A percentile compares a stretch with the other conserved stretches of the same genome.
Conservation (phyloP, 2,888 invertebrate genomes). For the Eupithecia insigniata region DNA sequence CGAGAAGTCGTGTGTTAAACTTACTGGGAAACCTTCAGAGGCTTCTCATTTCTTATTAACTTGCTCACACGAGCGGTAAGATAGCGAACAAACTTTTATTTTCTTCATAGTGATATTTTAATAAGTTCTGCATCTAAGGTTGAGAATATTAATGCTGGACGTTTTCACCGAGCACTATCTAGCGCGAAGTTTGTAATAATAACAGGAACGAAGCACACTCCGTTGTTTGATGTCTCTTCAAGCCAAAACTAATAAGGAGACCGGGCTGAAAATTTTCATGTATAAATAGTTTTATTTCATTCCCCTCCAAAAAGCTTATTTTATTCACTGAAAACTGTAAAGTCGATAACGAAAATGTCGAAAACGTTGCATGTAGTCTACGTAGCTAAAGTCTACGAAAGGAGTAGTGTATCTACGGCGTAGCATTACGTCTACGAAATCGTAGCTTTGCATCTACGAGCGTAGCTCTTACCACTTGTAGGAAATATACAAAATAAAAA, state of each 20-base stretch:
- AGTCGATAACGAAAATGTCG: neutral
- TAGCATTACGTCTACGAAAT: neutral
- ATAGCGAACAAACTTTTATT: slow-evolving; percentile 7
- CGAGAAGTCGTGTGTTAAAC: slow-evolving; percentile 1
- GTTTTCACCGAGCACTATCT: neutral
- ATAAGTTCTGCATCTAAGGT: neutral
- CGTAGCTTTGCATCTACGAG: neutral
- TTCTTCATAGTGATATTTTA: slow-evolving; percentile 5
- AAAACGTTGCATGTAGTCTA: neutral
- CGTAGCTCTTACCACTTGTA: neutral
- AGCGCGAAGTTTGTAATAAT: neutral
- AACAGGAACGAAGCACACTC: neutral
- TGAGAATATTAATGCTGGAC: neutral
- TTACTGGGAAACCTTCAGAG: slow-evolving; percentile 2
- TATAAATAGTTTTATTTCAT: too few relatives aligned
- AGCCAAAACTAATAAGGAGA: neutral
- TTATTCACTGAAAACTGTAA: too few relatives aligned
- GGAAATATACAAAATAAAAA: too few relatives aligned
- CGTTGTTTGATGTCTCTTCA: neutral
- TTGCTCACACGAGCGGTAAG: slow-evolving; percentile 2
- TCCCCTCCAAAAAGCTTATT: too few relatives aligned
- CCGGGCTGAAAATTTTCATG: neutral
- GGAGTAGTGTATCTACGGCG: neutral
- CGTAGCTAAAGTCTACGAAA: neutral
- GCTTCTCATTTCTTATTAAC: slow-evolving; percentile 11